phyloP scores from a whole-genome alignment of 2,797 vertebrate species.

The Nothura maculosa region DNA sequence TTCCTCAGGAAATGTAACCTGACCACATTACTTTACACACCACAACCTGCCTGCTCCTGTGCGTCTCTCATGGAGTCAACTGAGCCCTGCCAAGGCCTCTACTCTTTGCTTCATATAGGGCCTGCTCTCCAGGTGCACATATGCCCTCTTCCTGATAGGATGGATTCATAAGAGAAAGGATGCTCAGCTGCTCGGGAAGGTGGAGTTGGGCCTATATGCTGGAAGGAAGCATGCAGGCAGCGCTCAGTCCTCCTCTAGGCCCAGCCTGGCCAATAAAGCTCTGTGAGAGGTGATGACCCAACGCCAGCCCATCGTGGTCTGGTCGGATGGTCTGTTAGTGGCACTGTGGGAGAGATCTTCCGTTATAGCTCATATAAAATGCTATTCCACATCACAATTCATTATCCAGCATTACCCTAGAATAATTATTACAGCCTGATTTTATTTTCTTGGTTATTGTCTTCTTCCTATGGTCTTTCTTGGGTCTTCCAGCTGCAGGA shows the following conservation, averaged over 20 bases:
- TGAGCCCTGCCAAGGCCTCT: not conserved
- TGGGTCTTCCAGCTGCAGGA: not conserved
- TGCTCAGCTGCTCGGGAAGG: not conserved
- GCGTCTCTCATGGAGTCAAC: too few species aligned
- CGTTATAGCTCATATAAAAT: not conserved
- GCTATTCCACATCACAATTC: not conserved
- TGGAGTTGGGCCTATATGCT: not conserved
- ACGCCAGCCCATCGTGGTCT: not conserved
- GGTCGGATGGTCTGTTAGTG: not conserved
- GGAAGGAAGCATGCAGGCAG: accelerated
- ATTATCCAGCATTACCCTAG: not conserved
- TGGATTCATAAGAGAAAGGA: not conserved
- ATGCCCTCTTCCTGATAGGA: not conserved
- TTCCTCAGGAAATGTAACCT: not conserved
- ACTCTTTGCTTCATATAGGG: too few species aligned
- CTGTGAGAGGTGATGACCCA: not conserved
- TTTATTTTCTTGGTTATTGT: not conserved
- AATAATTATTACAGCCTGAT: not conserved
- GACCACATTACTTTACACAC: not conserved
- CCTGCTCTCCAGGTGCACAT: not conserved
- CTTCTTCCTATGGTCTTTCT: not conserved
- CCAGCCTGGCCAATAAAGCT: not conserved
- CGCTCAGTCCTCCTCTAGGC: not conserved
- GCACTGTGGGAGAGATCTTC: not conserved
- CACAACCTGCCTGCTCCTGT: too few species aligned